phyloP scores from a whole-genome alignment of 2,888 invertebrate genomes.

The Agrotis ipsilon region DNA sequence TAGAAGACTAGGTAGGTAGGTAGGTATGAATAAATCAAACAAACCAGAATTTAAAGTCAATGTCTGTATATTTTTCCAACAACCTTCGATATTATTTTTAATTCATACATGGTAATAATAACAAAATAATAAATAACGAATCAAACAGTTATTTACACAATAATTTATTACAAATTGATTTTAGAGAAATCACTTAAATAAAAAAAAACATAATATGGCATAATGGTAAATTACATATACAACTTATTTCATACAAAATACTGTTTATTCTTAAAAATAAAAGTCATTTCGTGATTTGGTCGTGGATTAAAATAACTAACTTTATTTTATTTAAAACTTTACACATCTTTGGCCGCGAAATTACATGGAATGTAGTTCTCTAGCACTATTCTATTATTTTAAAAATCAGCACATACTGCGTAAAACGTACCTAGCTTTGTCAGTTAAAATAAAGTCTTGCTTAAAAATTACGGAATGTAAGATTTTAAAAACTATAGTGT shows the following conservation, averaged over 20 bases:
- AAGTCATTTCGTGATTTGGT: constrained; percentile 46
- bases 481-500: constrained; percentile 11
- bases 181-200: constrained; percentile 42
- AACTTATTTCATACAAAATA: constrained; percentile 58
- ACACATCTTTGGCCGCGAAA: constrained; percentile 61
- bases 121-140: constrained; percentile 63
- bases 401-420: constrained; percentile 9
- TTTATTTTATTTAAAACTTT: constrained; percentile 49
- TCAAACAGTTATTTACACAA: constrained; percentile 58
- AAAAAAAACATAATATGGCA: constrained; percentile 71
- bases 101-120: constrained; percentile 45
- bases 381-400: constrained; percentile 30
- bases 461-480: constrained; percentile 58
- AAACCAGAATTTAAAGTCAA: constrained; percentile 41
- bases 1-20: too few species aligned
- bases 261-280: constrained; percentile 55
- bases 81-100: constrained; percentile 53
- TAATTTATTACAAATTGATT: constrained; percentile 56
- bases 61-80: constrained; percentile 55
- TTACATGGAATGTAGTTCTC: constrained; percentile 57
- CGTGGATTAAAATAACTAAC: constrained; percentile 29
- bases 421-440: constrained; percentile 16
- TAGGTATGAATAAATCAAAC: constrained; percentile 19
- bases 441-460: constrained; percentile 3
- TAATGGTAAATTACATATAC: constrained; percentile 59